Conservation (phyloP, 2,113 vertebrate species). For the Conger conger region DNA sequence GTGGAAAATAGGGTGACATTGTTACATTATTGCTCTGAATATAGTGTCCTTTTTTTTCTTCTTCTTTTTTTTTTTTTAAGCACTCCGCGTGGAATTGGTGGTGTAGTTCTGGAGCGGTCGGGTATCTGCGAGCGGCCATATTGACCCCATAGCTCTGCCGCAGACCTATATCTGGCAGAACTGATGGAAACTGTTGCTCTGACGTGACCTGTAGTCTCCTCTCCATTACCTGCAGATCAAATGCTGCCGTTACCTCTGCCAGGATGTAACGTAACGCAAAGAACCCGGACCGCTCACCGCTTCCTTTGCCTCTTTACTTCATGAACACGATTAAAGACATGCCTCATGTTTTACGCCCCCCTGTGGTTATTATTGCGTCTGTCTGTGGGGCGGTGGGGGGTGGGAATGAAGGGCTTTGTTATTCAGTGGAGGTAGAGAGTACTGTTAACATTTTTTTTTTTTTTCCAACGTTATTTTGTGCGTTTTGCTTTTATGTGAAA, state of each 20-base stretch:
- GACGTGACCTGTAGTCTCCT: neutral
- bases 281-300: neutral
- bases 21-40: neutral
- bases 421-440: neutral
- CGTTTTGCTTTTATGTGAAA: neutral
- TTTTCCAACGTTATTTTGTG: neutral
- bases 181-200: neutral
- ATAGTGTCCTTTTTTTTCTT: neutral
- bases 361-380: neutral
- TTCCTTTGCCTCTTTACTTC: neutral
- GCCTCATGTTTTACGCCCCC: neutral
- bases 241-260: neutral
- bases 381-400: neutral
- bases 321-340: conserved; percentile 2
- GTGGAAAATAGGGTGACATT: neutral
- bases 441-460: neutral
- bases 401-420: neutral
- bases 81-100: neutral
- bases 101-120: neutral
- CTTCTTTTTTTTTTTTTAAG: neutral
- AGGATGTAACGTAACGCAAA: neutral
- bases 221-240: neutral
- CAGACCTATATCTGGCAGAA: neutral
- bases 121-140: neutral
- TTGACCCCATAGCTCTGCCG: neutral